These are phyloP conservation scores for Alces alces DNA, from an alignment of 2,113 vertebrate species.

Conservation along the genomic window DNA sequence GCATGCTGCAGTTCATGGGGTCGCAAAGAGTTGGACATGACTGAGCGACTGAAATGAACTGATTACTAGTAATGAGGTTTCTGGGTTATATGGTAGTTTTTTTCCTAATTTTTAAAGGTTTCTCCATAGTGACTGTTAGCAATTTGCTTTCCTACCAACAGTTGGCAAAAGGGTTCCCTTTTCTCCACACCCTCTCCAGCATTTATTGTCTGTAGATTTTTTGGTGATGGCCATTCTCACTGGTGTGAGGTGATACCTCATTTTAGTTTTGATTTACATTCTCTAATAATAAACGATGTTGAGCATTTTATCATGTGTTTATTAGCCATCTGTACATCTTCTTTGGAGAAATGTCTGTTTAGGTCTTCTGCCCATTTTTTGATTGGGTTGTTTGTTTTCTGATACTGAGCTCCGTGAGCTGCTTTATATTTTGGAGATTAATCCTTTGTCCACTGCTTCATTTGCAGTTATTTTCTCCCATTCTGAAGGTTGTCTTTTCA, in stretches of 20 bases:
- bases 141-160: neutral
- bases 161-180: neutral
- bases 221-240: neutral
- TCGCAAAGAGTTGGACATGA: neutral
- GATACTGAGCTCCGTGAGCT: neutral
- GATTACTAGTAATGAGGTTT: neutral
- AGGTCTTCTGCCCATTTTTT: neutral
- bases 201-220: neutral
- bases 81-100: neutral
- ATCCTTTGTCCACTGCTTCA: neutral
- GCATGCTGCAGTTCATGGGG: neutral
- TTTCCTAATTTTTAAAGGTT: neutral
- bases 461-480: neutral
- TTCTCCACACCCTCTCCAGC: neutral
- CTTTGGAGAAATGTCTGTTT: neutral
- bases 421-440: neutral
- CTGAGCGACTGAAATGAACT: neutral
- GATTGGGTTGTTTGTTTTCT: neutral
- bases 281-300: neutral
- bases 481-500: neutral
- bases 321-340: neutral
- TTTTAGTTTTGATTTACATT: neutral
- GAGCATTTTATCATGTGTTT: neutral
- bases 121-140: neutral
- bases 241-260: neutral